phyloP scores from a whole-genome alignment of 2,113 vertebrate species.

The Taurulus bubalis region DNA sequence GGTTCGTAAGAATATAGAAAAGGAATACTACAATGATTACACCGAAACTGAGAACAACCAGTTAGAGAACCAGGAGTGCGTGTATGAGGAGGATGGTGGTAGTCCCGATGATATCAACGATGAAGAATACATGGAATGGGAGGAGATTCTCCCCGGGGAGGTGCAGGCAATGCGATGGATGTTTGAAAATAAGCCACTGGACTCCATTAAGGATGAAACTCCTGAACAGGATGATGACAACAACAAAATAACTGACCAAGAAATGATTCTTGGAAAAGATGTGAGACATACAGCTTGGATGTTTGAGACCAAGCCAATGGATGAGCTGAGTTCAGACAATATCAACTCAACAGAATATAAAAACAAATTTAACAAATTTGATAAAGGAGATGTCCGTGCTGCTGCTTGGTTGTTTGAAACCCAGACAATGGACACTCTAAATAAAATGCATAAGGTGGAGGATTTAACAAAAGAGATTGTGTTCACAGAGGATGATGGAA shows the following conservation, averaged over 20 bases:
- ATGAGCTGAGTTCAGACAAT: constrained; percentile 69
- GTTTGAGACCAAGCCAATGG: constrained; percentile 90
- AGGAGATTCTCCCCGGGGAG: constrained; percentile 88
- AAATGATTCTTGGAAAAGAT: constrained; percentile 86
- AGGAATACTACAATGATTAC: constrained; percentile 83
- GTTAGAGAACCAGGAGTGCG: constrained; percentile 76
- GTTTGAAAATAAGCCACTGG: constrained; percentile 90
- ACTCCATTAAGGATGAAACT: constrained; percentile 84
- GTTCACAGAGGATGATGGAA: constrained; percentile 85
- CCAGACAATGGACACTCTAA: constrained; percentile 84
- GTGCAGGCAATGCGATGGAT: constrained; percentile 88
- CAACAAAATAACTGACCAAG: constrained; percentile 81
- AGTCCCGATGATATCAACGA: constrained; percentile 82
- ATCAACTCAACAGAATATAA: constrained; percentile 66
- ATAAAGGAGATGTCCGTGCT: constrained; percentile 83
- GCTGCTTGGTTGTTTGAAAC: constrained; percentile 90
- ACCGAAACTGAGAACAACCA: constrained; percentile 79
- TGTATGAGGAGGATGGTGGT: constrained; percentile 83
- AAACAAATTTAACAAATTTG: constrained; percentile 84
- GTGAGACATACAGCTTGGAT: constrained; percentile 88
- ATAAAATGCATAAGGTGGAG: constrained; percentile 84
- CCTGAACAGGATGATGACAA: constrained; percentile 75
- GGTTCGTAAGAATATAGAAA: constrained; percentile 88
- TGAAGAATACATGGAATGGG: constrained; percentile 85
- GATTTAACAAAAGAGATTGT: constrained; percentile 79